Percentiles rank a stretch among this genome's conserved stretches.
phyloP scores from a whole-genome alignment of 1,140 invertebrate species.

The Diuraphis noxia region DNA sequence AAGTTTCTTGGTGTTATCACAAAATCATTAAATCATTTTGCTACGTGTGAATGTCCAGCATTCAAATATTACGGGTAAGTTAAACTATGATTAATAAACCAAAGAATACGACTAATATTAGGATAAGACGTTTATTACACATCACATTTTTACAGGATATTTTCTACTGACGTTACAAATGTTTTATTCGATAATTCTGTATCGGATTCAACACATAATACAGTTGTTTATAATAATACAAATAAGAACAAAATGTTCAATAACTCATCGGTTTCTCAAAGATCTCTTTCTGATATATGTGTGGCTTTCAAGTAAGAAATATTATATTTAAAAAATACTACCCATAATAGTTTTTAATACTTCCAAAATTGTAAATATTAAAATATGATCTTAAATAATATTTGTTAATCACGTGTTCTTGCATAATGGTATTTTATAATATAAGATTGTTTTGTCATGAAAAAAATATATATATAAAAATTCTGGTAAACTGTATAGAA shows the following conservation, averaged over 20 bases:
- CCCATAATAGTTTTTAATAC: too few relatives aligned
- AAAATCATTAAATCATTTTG: neutral
- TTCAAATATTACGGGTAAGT: slow-evolving; percentile 47
- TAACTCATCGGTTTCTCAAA: slow-evolving; percentile 5
- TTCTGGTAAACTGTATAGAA: too few relatives aligned
- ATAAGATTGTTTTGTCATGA: too few relatives aligned
- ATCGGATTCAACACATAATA: slow-evolving; percentile 16
- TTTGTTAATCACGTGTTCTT: neutral
- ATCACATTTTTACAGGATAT: slow-evolving; percentile 33
- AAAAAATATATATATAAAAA: too few relatives aligned
- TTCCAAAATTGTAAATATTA: neutral
- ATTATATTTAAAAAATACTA: neutral
- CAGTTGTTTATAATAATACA: slow-evolving; percentile 1
- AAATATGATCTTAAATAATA: neutral
- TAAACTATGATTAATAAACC: neutral
- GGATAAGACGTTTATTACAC: neutral
- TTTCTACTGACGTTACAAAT: slow-evolving; percentile 16
- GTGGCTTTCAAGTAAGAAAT: slow-evolving; percentile 36
- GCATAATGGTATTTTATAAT: neutral
- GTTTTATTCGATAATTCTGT: slow-evolving; percentile 11
- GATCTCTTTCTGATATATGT: slow-evolving; percentile 35
- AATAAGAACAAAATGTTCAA: neutral
- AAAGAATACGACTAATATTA: neutral
- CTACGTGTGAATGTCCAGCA: slow-evolving; percentile 32
- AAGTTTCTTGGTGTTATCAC: slow-evolving; percentile 16